A percentile compares a stretch with the other conserved stretches of the same genome.
These are phyloP conservation scores for Aporrectodea caliginosa DNA, from an alignment of 1,140 invertebrate genomes.

Conservation along the genomic window DNA sequence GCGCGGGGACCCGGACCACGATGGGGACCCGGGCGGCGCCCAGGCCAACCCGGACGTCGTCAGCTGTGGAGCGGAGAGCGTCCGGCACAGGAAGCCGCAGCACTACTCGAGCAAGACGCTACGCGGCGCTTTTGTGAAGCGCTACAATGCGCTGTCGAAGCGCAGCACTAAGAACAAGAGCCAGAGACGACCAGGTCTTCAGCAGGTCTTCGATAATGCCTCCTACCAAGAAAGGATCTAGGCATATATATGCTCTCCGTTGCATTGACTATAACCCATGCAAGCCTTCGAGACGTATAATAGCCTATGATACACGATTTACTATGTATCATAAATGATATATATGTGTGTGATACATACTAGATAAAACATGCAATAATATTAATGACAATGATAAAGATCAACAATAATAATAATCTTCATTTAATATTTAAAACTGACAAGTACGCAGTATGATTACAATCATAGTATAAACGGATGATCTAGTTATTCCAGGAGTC, in stretches of 20 bases:
- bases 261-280: too few species aligned
- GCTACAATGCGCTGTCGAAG: conserved; percentile 30
- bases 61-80: conserved; percentile 29
- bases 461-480: too few species aligned
- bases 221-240: conserved; percentile 21
- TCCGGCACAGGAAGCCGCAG: conserved; percentile 11
- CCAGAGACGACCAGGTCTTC: conserved; percentile 19
- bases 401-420: too few species aligned
- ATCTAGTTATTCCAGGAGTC: too few species aligned
- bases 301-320: too few species aligned
- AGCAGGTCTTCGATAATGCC: conserved; percentile 28
- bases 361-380: too few species aligned
- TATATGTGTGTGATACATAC: too few species aligned
- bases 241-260: neutral
- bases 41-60: conserved; percentile 28
- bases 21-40: neutral
- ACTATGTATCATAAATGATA: too few species aligned
- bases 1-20: neutral
- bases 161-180: conserved; percentile 23
- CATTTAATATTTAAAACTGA: too few species aligned
- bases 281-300: too few species aligned
- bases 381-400: too few species aligned
- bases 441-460: too few species aligned
- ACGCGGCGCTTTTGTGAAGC: conserved; percentile 29
- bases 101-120: conserved; percentile 27